Conservation (phyloP, 2,113 vertebrate species). For the Apeltes quadracus region DNA sequence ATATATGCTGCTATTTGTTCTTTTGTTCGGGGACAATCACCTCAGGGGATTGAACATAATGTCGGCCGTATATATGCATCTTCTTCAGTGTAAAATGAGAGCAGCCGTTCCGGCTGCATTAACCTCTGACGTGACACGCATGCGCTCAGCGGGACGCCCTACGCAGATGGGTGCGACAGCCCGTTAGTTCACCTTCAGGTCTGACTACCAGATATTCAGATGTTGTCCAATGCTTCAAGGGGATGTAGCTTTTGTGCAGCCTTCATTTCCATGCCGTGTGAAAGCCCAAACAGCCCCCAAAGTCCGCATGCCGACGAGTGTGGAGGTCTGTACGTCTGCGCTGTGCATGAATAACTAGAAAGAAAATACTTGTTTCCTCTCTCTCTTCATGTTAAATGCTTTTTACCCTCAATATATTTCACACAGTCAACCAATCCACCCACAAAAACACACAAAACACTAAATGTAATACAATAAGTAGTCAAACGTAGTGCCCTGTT, state of each 20-base stretch:
- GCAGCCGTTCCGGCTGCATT: neutral
- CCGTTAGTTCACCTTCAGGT: neutral
- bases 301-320: neutral
- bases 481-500: neutral
- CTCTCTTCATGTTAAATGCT: neutral
- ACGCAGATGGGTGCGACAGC: neutral
- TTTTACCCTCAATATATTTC: neutral
- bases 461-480: neutral
- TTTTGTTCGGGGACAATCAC: neutral
- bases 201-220: neutral
- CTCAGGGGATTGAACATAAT: neutral
- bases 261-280: neutral
- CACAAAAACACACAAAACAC: neutral
- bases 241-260: neutral
- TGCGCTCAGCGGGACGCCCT: neutral
- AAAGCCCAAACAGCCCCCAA: neutral
- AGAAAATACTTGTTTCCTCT: neutral
- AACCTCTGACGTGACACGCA: slow-evolving; percentile 9
- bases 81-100: neutral
- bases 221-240: neutral
- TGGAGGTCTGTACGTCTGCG: neutral
- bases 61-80: neutral
- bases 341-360: neutral
- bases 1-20: neutral
- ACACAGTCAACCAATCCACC: neutral